Evolutionary conservation across 2,888 invertebrate genomes (phyloP).

Genomic region (Pharmacophagus antenor): DNA sequence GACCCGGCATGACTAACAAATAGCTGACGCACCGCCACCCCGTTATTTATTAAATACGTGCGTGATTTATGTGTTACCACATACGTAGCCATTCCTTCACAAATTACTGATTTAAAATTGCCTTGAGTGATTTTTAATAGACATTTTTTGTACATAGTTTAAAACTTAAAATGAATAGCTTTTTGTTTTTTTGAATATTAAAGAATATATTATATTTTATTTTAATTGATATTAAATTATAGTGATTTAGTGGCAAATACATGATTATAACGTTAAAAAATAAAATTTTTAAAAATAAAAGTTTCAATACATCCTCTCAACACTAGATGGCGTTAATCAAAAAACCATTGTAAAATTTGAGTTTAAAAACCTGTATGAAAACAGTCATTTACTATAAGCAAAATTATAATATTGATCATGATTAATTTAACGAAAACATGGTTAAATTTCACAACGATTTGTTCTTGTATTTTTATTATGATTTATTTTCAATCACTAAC

Average conservation of each 20-base stretch:
- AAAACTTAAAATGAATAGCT: too few relatives aligned
- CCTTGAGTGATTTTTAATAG: background rate
- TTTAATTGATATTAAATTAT: too few relatives aligned
- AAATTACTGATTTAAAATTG: conserved; percentile 2
- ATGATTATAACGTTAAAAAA: too few relatives aligned
- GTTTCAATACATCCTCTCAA: conserved; percentile 34
- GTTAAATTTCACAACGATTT: too few relatives aligned
- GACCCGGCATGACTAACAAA: conserved; percentile 50
- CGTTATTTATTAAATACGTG: conserved; percentile 47
- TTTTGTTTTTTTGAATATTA: too few relatives aligned
- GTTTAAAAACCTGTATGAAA: too few relatives aligned
- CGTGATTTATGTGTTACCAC: conserved; percentile 36
- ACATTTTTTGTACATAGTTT: too few relatives aligned
- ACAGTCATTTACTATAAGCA: too few relatives aligned
- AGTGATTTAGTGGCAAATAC: too few relatives aligned
- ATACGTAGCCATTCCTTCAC: conserved; percentile 14
- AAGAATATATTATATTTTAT: too few relatives aligned
- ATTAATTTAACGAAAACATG: too few relatives aligned
- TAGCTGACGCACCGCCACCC: conserved; percentile 44
- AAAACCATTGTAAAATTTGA: background rate
- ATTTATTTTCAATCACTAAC: background rate
- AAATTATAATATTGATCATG: too few relatives aligned
- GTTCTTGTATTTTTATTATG: background rate
- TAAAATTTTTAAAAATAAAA: background rate
- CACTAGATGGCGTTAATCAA: conserved; percentile 40